phyloP scores from a whole-genome alignment of 1,140 invertebrate species.

The Temnothorax curvispinosus region DNA sequence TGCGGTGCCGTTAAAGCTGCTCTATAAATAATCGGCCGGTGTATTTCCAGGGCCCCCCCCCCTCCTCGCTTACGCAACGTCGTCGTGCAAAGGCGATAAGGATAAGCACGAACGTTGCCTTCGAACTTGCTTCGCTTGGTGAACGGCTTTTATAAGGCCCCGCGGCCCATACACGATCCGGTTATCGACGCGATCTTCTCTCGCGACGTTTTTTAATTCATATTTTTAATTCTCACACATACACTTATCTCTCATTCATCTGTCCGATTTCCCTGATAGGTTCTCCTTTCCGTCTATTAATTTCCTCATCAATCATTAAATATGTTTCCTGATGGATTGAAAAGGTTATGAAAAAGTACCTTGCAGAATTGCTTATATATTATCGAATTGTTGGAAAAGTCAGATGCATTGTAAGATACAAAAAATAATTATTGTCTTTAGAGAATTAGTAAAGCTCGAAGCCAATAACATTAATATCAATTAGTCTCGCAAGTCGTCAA shows the following conservation, averaged over 20 bases:
- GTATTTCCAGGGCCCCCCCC: conserved; percentile 71
- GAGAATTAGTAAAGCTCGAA: neutral
- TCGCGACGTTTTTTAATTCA: conserved; percentile 27
- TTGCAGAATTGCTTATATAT: neutral
- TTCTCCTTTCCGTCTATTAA: neutral
- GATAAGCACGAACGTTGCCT: conserved; percentile 73
- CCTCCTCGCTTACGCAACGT: conserved; percentile 73
- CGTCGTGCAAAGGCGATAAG: conserved; percentile 67
- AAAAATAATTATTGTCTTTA: neutral
- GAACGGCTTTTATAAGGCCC: neutral
- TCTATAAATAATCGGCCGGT: conserved; percentile 77
- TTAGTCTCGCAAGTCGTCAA: neutral
- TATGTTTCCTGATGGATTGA: neutral
- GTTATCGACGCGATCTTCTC: neutral
- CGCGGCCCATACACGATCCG: neutral
- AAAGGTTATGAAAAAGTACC: neutral
- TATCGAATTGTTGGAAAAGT: neutral
- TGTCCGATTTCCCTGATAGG: neutral
- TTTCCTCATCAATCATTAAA: neutral
- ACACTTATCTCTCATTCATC: conserved; percentile 4
- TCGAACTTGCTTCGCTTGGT: conserved; percentile 39
- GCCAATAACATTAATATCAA: neutral
- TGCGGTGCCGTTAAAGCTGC: conserved; percentile 57
- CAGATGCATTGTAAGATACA: neutral
- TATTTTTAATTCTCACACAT: neutral